Percentiles rank a stretch among this genome's conserved stretches.
phyloP scores from a whole-genome alignment of 2,797 vertebrate species.

The Microhierax caerulescens region DNA sequence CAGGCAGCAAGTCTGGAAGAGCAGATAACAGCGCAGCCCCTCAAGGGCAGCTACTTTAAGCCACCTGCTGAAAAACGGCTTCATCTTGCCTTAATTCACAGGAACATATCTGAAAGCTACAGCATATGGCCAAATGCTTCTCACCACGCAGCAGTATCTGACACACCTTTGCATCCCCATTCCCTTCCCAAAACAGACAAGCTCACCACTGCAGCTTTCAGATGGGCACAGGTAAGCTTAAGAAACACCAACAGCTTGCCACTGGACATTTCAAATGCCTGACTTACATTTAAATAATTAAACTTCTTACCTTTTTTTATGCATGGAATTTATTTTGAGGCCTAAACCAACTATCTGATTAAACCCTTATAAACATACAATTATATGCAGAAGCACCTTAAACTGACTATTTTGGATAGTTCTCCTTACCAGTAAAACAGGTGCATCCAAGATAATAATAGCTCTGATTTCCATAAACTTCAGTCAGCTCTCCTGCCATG shows the following conservation, averaged over 20 bases:
- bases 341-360: background rate
- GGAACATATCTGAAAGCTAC: background rate
- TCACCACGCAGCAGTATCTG: background rate
- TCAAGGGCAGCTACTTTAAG: background rate
- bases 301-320: background rate
- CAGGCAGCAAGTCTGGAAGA: background rate
- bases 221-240: accelerated
- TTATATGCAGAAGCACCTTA: background rate
- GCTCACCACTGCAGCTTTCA: background rate
- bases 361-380: background rate
- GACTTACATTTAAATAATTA: background rate
- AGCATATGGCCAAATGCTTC: background rate
- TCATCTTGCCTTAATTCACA: background rate
- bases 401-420: background rate
- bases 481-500: background rate
- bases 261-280: background rate
- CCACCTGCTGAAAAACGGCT: background rate
- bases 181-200: background rate
- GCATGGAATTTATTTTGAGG: background rate
- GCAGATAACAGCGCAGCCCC: accelerated
- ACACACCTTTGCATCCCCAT: background rate
- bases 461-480: background rate
- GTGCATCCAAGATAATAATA: background rate
- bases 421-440: slow-evolving; percentile 34
- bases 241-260: background rate